Conservation (phyloP, 2,113 vertebrate species). For the Protobothrops mucrosquamatus region DNA sequence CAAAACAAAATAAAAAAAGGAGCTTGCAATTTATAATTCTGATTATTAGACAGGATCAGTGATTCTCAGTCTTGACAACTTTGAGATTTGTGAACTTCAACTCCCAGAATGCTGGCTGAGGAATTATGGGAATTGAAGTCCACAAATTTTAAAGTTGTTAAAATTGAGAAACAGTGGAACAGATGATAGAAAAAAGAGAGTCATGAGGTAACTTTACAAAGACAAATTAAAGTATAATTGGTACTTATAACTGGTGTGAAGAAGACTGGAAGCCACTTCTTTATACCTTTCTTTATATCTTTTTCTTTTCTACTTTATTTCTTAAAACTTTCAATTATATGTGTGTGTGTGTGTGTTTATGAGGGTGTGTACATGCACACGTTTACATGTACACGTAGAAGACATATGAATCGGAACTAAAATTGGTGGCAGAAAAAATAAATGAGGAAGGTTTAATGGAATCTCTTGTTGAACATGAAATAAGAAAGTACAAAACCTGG, state of each 20-base stretch:
- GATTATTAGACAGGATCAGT: not conserved
- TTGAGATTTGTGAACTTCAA: no score
- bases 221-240: not conserved
- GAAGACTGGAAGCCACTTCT: not conserved
- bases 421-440: not conserved
- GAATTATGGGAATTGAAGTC: no score
- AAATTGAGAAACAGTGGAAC: not conserved
- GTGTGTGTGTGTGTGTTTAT: not conserved
- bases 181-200: not conserved
- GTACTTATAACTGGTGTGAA: not conserved
- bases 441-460: not conserved
- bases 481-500: not conserved
- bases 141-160: no score
- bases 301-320: not conserved
- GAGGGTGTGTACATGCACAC: no score
- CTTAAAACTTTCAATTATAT: not conserved
- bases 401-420: not conserved
- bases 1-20: not conserved
- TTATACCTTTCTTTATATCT: not conserved
- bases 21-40: not conserved
- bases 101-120: no score
- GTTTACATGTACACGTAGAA: not conserved
- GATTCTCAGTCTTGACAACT: no score
- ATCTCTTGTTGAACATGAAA: not conserved
- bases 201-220: not conserved